Evolutionary conservation across 1,140 invertebrate species (phyloP).

Genomic region (Oppia nitens): DNA sequence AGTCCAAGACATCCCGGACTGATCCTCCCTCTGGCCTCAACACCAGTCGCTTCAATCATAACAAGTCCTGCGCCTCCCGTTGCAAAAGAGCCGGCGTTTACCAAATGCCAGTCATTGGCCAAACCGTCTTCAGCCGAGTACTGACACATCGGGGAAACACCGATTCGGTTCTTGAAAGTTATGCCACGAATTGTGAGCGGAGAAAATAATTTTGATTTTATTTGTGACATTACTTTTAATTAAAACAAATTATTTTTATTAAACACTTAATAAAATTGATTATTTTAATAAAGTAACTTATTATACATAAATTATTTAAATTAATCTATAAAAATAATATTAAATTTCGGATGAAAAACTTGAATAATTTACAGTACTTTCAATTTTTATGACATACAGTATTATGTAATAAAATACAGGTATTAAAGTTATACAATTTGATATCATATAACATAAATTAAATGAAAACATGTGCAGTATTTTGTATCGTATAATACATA

Average conservation of each 20-base stretch:
- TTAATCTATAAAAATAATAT: no score
- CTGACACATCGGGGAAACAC: slow-evolving; percentile 3
- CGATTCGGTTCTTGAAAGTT: neutral
- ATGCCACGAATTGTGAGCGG: neutral
- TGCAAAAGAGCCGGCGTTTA: neutral
- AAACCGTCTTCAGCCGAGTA: slow-evolving; percentile 1
- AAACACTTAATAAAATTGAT: neutral
- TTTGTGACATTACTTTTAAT: neutral
- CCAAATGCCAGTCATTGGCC: slow-evolving; percentile 3
- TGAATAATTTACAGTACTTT: no score
- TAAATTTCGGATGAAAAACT: no score
- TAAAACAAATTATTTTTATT: neutral
- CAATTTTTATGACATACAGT: no score
- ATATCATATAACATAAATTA: no score
- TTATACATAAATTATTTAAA: no score
- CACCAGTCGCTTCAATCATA: slow-evolving; percentile 7
- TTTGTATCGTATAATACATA: no score
- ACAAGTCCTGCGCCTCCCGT: slow-evolving; percentile 9
- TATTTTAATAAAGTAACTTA: neutral
- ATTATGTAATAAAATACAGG: no score
- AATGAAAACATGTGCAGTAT: no score
- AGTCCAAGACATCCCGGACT: neutral
- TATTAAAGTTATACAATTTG: no score
- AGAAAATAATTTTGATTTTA: neutral
- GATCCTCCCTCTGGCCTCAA: slow-evolving; percentile 3